Conservation (phyloP, 1,140 invertebrate species). For the Yoshiicerus persimilis region DNA sequence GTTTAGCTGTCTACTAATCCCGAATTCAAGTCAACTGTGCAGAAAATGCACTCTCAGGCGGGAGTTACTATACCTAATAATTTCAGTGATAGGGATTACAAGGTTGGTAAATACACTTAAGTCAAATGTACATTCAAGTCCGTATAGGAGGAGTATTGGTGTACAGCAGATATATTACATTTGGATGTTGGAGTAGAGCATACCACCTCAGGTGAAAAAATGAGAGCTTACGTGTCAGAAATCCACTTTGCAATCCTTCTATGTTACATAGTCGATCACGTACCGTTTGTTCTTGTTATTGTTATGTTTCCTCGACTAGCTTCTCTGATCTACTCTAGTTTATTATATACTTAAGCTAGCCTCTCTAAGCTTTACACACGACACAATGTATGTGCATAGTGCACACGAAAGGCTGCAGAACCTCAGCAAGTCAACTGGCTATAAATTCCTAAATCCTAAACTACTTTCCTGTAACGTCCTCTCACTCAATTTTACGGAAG, state of each 20-base stretch:
- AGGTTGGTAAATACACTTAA: not conserved
- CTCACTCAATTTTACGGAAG: not conserved
- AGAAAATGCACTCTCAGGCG: not conserved
- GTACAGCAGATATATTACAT: not conserved
- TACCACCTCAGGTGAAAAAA: not conserved
- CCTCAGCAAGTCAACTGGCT: not conserved
- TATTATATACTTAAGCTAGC: not conserved
- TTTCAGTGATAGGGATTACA: not conserved
- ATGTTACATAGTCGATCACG: not conserved
- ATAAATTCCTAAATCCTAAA: not conserved
- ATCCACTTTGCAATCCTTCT: not conserved
- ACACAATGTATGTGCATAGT: not conserved
- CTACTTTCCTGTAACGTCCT: not conserved
- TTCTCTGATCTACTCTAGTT: not conserved
- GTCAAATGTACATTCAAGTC: not conserved
- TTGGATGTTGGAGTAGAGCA: not conserved
- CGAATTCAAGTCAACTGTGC: not conserved
- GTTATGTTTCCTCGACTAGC: not conserved
- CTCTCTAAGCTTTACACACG: not conserved
- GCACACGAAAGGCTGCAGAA: not conserved
- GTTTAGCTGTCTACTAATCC: too few species aligned
- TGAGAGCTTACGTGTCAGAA: constrained; percentile 4
- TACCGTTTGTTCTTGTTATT: not conserved
- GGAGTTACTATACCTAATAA: not conserved
- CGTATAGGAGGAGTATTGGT: not conserved